A percentile compares a stretch with the other conserved stretches of the same genome.
phyloP scores from a whole-genome alignment of 2,797 vertebrate species.

The Bradypus variegatus region DNA sequence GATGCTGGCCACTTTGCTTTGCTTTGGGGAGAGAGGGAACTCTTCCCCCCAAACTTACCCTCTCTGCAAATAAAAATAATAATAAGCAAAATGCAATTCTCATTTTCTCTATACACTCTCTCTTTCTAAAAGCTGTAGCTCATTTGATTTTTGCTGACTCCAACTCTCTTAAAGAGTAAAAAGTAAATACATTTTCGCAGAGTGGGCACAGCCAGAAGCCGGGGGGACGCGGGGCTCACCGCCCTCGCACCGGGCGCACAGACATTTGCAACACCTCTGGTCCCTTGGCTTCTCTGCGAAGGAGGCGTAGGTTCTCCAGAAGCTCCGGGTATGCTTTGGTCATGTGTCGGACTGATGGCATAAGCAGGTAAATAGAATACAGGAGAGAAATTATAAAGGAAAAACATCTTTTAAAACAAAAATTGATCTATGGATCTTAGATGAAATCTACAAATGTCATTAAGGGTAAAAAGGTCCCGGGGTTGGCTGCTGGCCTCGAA shows the following conservation, averaged over 20 bases:
- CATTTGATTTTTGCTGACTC: not conserved
- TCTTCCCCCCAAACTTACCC: not conserved
- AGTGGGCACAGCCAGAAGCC: not conserved
- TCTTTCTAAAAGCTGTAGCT: not conserved
- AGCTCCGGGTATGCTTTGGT: not conserved
- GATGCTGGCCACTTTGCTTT: not conserved
- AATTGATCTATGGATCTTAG: not conserved
- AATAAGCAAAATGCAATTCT: not conserved
- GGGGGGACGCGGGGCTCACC: not conserved
- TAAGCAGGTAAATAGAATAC: not conserved
- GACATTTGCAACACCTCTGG: not conserved
- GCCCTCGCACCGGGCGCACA: accelerated
- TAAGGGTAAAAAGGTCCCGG: not conserved
- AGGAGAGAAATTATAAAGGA: not conserved
- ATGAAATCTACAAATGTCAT: not conserved
- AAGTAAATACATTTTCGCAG: not conserved
- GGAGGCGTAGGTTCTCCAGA: not conserved
- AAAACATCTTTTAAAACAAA: not conserved
- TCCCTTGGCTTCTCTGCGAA: accelerated
- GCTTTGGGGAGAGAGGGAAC: not conserved
- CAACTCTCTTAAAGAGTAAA: not conserved
- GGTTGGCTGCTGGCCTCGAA: not conserved
- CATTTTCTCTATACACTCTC: not conserved
- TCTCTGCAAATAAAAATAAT: not conserved
- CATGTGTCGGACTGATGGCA: not conserved